A percentile compares a stretch with the other conserved stretches of the same genome.
These are phyloP conservation scores for Ceyx cyanopectus DNA, from an alignment of 2,113 vertebrate species.

Conservation along the genomic window DNA sequence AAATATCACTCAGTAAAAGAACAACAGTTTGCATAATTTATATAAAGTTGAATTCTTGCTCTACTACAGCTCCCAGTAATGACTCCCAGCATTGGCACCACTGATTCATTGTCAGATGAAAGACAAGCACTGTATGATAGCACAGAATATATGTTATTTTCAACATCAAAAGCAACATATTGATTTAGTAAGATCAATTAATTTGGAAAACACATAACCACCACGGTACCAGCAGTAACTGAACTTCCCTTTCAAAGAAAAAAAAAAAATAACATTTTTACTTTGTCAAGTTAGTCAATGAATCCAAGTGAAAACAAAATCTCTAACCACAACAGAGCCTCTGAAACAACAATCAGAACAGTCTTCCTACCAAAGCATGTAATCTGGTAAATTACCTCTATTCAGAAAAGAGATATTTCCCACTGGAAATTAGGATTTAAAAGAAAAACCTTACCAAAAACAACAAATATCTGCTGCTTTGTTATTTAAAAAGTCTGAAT, in stretches of 20 bases:
- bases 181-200: neutral
- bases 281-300: neutral
- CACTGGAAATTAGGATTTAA: neutral
- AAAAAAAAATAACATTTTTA: neutral
- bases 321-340: neutral
- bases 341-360: neutral
- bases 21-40: neutral
- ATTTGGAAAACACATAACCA: neutral
- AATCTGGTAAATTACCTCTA: neutral
- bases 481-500: neutral
- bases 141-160: neutral
- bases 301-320: neutral
- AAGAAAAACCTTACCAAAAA: no score
- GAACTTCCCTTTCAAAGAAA: neutral
- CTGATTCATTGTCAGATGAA: neutral
- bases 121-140: neutral
- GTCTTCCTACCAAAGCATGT: rapidly evolving
- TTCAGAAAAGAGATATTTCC: neutral
- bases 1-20: neutral
- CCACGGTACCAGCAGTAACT: neutral
- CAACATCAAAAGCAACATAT: neutral
- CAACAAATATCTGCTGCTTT: neutral
- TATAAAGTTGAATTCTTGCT: neutral
- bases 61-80: neutral
- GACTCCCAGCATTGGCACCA: neutral